Evolutionary conservation across 2,797 vertebrate genomes (phyloP), one percentile per base, ranked within the genome.

Genomic region (Anguilla marmorata): DNA sequence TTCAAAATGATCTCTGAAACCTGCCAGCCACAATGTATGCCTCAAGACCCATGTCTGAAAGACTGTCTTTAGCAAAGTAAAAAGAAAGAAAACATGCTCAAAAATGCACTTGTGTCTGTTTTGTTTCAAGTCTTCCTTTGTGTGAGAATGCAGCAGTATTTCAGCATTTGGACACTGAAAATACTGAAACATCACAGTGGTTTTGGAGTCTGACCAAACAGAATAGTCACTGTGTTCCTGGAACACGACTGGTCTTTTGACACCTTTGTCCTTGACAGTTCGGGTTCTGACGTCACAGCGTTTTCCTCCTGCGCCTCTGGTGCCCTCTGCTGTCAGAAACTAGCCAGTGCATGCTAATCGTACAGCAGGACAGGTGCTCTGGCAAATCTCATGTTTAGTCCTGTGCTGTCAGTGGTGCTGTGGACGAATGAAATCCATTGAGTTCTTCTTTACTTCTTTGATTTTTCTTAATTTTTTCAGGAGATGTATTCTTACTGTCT

Each of bases 11-110:
- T 56, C 41, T 48, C 50, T 82, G 85, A 80, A 85, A n/a, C 30
- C 50, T 50, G 19, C 37, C 21, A 84, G 37, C 74, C 74, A 87
- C 37, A 52, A 54, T 66, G 56, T 66, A 84, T 69, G 33, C 60
- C 83, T 84, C 63, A 66, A 86, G 83, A 69, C 16, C 58, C 14
- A 69, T 48, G 24, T 60, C 58, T 83, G 41, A 54, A 54, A 56
- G 74, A 4, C 21, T 27, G 69, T 19, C 66, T 79, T 88, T 37
- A 69, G 30, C 37, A 79, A 33, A 52, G 82, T 79, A 86, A 88
- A 21, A 54, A 9, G 4, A 6, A 63, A 54, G 74, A 27, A 63
- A 79, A 60, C 83, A 79, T 45, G 74, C 37, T 50, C 54, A 37
- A 48, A 14, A 48, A 84, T 84, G 33, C 14, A 66, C 3, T 69